Evolutionary conservation across 2,888 invertebrate species (phyloP).

Genomic region (Cephus rjabovi): DNA sequence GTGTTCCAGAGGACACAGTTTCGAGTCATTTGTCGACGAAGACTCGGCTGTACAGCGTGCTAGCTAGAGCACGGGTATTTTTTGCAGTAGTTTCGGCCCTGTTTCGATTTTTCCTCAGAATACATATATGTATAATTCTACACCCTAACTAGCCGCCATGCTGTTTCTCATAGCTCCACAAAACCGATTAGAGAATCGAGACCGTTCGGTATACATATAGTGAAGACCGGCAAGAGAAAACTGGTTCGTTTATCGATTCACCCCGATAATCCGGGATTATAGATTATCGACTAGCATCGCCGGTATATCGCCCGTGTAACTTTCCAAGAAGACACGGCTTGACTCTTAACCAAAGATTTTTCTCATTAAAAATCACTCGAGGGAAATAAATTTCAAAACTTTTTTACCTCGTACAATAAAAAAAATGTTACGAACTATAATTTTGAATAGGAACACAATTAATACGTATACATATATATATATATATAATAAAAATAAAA

Average conservation of each 20-base stretch:
- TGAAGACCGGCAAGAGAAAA: not conserved
- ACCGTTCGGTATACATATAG: not conserved
- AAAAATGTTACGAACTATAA: not conserved
- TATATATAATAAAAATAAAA: constrained; percentile 10
- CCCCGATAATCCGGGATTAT: not conserved
- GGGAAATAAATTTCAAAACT: not conserved
- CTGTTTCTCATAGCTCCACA: not conserved
- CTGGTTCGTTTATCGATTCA: not conserved
- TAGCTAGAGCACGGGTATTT: too few species aligned
- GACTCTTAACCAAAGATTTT: not conserved
- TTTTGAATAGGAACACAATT: not conserved
- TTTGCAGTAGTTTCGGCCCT: too few species aligned
- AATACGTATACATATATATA: not conserved
- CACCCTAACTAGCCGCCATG: not conserved
- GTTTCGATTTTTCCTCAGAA: too few species aligned
- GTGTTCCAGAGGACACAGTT: too few species aligned
- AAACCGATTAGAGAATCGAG: not conserved
- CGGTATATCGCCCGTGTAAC: not conserved
- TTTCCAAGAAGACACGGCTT: not conserved
- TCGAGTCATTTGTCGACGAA: too few species aligned
- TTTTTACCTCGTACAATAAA: not conserved
- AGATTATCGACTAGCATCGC: not conserved
- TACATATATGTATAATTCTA: not conserved
- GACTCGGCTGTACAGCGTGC: too few species aligned
- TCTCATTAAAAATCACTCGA: not conserved